A percentile compares a stretch with the other conserved stretches of the same genome.
Conservation (phyloP, 2,797 vertebrate genomes). For the Syndactyla subalaris region DNA sequence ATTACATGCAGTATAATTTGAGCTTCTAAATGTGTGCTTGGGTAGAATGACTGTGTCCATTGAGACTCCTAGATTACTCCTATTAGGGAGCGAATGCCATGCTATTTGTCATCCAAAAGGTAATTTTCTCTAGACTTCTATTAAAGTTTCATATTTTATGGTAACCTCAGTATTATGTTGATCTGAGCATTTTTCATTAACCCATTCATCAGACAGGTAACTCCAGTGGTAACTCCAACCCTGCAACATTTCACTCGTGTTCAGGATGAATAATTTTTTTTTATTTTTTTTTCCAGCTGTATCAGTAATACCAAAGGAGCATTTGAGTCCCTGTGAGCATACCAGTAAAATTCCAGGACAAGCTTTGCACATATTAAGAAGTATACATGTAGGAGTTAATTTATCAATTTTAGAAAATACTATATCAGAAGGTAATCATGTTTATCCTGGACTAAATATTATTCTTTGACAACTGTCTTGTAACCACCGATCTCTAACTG, state of each 20-base stretch:
- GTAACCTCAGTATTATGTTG: slow-evolving; percentile 41
- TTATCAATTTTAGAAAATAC: neutral
- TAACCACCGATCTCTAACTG: neutral
- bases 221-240: neutral
- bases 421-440: neutral
- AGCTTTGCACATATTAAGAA: neutral
- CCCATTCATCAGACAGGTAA: slow-evolving; percentile 3
- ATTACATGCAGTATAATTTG: slow-evolving; percentile 15
- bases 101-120: slow-evolving; percentile 47
- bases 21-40: slow-evolving; percentile 4
- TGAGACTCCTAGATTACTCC: slow-evolving; percentile 62
- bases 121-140: slow-evolving; percentile 53
- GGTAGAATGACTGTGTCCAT: slow-evolving; percentile 1
- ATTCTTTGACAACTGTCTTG: neutral
- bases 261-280: neutral
- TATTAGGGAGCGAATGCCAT: slow-evolving; percentile 38
- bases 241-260: slow-evolving; percentile 5
- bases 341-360: neutral
- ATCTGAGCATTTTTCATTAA: slow-evolving; percentile 44
- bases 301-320: neutral
- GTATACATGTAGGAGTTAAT: neutral
- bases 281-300: neutral
- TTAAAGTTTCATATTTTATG: slow-evolving; percentile 53
- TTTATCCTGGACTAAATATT: neutral
- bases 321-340: neutral